phyloP scores from a whole-genome alignment of 92 coral and sea anemone species.

The Virgularia gustaviana region DNA sequence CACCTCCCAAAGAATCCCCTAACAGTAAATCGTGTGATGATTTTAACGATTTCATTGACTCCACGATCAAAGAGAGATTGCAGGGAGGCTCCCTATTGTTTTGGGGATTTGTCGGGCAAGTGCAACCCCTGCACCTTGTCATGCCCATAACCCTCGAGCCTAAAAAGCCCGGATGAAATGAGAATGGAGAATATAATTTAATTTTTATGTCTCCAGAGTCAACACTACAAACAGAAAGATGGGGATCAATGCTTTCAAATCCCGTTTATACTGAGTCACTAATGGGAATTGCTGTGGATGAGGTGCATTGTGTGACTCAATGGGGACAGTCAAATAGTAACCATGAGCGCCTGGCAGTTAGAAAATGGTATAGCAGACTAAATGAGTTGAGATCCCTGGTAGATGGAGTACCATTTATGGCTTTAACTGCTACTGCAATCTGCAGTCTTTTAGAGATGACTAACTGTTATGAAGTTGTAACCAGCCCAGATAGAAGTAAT shows the following conservation, averaged over 20 bases:
- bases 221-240: slow-evolving; percentile 17
- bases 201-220: slow-evolving; percentile 47
- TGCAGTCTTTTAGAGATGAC: slow-evolving; percentile 22
- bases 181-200: slow-evolving; percentile 26
- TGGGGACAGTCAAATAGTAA: slow-evolving; percentile 40
- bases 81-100: no score
- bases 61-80: no score
- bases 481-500: slow-evolving; percentile 46
- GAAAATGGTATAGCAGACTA: slow-evolving; percentile 39
- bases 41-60: no score
- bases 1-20: no score
- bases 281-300: slow-evolving; percentile 46
- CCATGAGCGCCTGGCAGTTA: slow-evolving; percentile 20
- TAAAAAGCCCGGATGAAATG: no score
- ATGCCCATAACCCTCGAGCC: no score
- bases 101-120: no score
- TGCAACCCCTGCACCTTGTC: no score
- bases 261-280: slow-evolving; percentile 5
- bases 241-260: slow-evolving; percentile 29
- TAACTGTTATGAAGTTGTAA: slow-evolving; percentile 23
- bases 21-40: no score
- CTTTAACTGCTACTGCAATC: slow-evolving; percentile 62
- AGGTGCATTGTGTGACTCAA: slow-evolving; percentile 50
- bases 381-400: slow-evolving; percentile 40
- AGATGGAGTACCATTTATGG: slow-evolving; percentile 45